Conservation (phyloP, 1,140 invertebrate species). For the Camponotus pennsylvanicus region DNA sequence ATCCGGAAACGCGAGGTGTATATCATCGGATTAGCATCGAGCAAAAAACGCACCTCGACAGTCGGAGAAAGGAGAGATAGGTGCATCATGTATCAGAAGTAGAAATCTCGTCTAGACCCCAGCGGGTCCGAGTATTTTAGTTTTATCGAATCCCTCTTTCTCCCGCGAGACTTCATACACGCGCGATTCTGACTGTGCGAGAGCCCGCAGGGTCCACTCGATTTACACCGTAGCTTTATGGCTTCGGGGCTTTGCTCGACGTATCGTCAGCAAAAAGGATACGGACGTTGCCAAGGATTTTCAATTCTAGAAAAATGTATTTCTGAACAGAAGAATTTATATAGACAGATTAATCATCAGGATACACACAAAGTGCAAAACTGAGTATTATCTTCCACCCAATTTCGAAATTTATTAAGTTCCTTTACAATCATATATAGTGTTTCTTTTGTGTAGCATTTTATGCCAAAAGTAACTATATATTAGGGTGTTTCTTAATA, state of each 20-base stretch:
- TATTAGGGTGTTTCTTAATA: neutral
- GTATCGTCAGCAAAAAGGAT: slow-evolving; percentile 56
- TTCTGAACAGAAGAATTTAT: neutral
- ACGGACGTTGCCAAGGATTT: slow-evolving; percentile 4
- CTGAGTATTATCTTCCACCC: neutral
- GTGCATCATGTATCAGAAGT: slow-evolving; percentile 38
- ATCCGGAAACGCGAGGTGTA: neutral
- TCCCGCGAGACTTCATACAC: slow-evolving; percentile 45
- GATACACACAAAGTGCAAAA: neutral
- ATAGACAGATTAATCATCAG: neutral
- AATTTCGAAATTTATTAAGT: neutral
- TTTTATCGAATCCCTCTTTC: slow-evolving; percentile 57
- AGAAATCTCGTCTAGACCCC: slow-evolving; percentile 48
- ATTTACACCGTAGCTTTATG: slow-evolving; percentile 68
- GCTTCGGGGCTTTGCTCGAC: slow-evolving; percentile 50
- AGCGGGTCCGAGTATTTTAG: slow-evolving; percentile 54
- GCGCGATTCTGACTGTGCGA: slow-evolving; percentile 37
- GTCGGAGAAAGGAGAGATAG: neutral
- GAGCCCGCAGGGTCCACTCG: slow-evolving; percentile 64
- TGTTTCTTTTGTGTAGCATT: neutral
- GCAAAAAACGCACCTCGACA: neutral
- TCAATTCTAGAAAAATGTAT: slow-evolving; percentile 29
- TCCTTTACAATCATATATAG: neutral
- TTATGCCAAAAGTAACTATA: neutral
- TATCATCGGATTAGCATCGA: slow-evolving; percentile 7